Percentiles rank a stretch among this genome's conserved stretches.
Conservation (phyloP, 2,797 vertebrate genomes). For the Coranthus polyacanthus region DNA sequence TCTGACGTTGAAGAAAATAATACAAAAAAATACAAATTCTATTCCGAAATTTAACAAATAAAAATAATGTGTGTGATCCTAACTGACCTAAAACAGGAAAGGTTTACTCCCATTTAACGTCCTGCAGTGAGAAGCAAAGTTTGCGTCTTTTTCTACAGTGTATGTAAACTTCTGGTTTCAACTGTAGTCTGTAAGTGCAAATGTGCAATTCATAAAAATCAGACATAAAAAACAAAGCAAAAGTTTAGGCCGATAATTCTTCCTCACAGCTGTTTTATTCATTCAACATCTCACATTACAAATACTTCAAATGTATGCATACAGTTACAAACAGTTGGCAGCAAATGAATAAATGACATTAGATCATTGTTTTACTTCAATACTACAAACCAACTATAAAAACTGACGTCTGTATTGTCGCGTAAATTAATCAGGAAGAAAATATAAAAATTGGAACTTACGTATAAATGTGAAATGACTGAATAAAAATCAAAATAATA, state of each 20-base stretch:
- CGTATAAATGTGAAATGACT: constrained; percentile 97
- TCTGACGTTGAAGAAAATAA: no score
- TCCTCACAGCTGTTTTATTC: constrained; percentile 99
- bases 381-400: constrained; percentile 99
- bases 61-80: no score
- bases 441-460: constrained; percentile 99
- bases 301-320: constrained; percentile 99
- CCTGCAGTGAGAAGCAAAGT: no score
- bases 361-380: constrained; percentile 94
- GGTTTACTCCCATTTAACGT: no score
- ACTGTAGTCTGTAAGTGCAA: no score
- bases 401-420: constrained; percentile 96
- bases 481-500: constrained; percentile 99
- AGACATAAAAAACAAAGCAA: no score
- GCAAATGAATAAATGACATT: constrained; percentile 99
- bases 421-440: constrained; percentile 98
- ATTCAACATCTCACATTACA: constrained; percentile 99
- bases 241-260: constrained; percentile 30
- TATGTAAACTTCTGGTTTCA: no score
- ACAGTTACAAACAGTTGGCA: constrained; percentile 99
- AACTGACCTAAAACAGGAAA: no score
- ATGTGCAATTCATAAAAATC: no score
- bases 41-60: no score
- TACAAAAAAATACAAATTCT: no score
- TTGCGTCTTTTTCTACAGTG: no score